Evolutionary conservation across 2,888 invertebrate genomes (phyloP), one percentile per base, ranked within the genome.

Genomic region (Calliopum simillimum): DNA sequence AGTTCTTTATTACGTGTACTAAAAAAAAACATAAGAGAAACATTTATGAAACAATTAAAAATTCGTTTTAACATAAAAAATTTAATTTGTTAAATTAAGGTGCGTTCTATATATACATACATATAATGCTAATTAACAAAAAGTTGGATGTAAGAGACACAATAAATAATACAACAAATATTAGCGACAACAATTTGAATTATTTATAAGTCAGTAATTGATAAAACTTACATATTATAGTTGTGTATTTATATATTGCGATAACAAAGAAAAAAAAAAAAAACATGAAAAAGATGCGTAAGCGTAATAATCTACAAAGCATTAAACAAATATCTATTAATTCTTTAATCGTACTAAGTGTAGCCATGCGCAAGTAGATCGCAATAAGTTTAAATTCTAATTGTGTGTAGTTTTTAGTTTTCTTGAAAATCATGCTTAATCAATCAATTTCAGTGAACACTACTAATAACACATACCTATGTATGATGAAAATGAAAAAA

Each of bases 161-260:
- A 14, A 53, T 53, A 13, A 14, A 53, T 53, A 13, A 23, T 53
- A 53, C 53, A 19, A 21, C 19, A n/a, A 19, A 51, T 19, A 21
- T 44, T 23, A 44, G 61, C 46, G 44, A 16, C 19, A 61, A 46
- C 61, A 46, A 61, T 23, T 61, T 61, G 46, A 61, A 46, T 33
- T 61, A 61, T 16, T 44, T 21, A 23, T 61, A 61, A 61, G 61
- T 12, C 61, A 61, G 21, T 61, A 21, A 46, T 61, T 33, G 19
- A 61, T 61, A 12, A 53, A 53, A 61, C 21, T 44, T 46, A 33
- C 33, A 61, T 13, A 61, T 19, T 44, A 56, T 12, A 56, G 25
- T 56, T 56, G 55, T 56, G 55, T 21, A 53, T 21, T 23, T 46
- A 21, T 21, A 46, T 61, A 33, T 46, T 46, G 46, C 61, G 21